Percentiles rank a stretch among this genome's conserved stretches.
Evolutionary conservation across 2,888 invertebrate genomes (phyloP).

Genomic region (Leptopilina syphax): DNA sequence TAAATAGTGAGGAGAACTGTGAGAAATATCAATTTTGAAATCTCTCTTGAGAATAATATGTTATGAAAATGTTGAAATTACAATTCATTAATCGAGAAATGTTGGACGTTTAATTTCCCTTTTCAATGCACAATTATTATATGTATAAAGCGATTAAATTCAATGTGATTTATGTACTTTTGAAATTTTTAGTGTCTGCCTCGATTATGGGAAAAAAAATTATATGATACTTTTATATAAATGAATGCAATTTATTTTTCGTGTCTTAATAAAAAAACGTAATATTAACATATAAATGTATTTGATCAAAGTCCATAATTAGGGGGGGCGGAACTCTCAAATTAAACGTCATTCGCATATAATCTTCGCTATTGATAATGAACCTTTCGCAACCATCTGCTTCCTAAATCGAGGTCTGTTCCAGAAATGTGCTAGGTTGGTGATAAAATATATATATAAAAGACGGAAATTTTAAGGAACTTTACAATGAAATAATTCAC

Average conservation of each 20-base stretch:
- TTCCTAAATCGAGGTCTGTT: slow-evolving; percentile 10
- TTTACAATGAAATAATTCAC: not conserved
- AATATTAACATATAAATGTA: not conserved
- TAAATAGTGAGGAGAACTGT: not conserved
- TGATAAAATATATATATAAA: not conserved
- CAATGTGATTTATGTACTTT: not conserved
- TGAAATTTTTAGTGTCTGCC: not conserved
- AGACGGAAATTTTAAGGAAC: not conserved
- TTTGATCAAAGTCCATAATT: not conserved
- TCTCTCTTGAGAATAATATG: not conserved
- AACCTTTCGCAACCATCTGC: not conserved
- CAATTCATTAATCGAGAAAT: slow-evolving; percentile 3
- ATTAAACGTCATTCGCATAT: slow-evolving; percentile 24
- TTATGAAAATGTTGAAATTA: not conserved
- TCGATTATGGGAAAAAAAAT: not conserved
- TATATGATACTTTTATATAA: not conserved
- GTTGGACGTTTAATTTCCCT: not conserved
- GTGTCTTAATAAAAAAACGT: not conserved
- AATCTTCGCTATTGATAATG: slow-evolving; percentile 1
- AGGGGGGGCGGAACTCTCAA: not conserved
- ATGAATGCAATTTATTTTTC: not conserved
- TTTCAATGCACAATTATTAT: not conserved
- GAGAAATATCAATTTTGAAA: not conserved
- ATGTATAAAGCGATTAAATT: not conserved
- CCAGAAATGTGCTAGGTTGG: not conserved